A percentile compares a stretch with the other conserved stretches of the same genome.
phyloP scores from a whole-genome alignment of 2,797 vertebrate genomes.

The Semotilus atromaculatus region DNA sequence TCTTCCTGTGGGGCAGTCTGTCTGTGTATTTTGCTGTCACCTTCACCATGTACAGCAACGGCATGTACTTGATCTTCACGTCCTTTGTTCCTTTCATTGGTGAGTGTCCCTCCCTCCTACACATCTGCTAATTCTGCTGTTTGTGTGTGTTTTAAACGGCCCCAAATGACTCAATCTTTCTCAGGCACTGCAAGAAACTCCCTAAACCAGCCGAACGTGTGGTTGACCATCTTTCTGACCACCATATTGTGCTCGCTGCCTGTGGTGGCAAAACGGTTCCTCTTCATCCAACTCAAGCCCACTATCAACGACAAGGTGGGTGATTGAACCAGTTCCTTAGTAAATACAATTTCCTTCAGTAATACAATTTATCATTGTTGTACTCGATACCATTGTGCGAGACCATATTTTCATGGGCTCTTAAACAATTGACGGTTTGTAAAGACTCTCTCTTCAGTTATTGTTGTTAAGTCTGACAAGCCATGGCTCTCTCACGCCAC shows the following conservation, averaged over 20 bases:
- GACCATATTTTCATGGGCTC: neutral
- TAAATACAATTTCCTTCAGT: neutral
- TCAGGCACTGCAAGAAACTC: constrained; percentile 89
- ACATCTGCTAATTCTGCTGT: neutral
- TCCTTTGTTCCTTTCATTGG: constrained; percentile 88
- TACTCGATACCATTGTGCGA: neutral
- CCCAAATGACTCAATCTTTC: neutral
- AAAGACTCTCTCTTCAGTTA: too few relatives aligned
- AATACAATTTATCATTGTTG: neutral
- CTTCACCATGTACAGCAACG: constrained; percentile 93
- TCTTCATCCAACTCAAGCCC: constrained; percentile 80
- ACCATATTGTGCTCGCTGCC: constrained; percentile 86
- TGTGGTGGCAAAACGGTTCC: constrained; percentile 81
- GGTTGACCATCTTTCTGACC: constrained; percentile 88
- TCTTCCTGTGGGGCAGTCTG: constrained; percentile 94
- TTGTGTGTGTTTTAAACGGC: constrained; percentile 20
- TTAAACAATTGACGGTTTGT: neutral
- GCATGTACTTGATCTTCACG: constrained; percentile 89
- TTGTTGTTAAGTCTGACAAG: too few relatives aligned
- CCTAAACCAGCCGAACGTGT: constrained; percentile 86
- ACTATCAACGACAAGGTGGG: constrained; percentile 85
- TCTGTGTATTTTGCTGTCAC: constrained; percentile 89
- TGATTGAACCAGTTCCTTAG: neutral
- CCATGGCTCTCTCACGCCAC: too few relatives aligned
- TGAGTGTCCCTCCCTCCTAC: constrained; percentile 70